Evolutionary conservation across 2,888 invertebrate genomes (phyloP).

Genomic region (Tipula vernalis): DNA sequence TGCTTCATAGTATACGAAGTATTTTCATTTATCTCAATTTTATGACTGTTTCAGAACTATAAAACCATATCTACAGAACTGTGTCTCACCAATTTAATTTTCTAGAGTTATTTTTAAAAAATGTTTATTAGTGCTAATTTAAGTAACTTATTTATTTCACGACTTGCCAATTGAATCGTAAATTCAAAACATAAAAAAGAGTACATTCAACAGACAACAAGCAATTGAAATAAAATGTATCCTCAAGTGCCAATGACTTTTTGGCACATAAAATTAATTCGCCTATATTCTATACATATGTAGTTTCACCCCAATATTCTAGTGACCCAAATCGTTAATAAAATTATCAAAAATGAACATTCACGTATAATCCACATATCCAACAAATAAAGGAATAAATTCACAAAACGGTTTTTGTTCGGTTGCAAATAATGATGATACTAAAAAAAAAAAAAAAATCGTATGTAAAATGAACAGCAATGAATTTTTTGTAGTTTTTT

Average conservation of each 20-base stretch:
- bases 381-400: background rate
- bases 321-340: background rate
- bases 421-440: background rate
- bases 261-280: background rate
- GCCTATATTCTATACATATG: background rate
- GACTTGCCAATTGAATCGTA: too few relatives aligned
- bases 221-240: background rate
- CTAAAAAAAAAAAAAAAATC: background rate
- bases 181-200: background rate
- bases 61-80: too few relatives aligned
- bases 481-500: background rate
- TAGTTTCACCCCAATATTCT: background rate
- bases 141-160: too few relatives aligned
- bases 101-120: too few relatives aligned
- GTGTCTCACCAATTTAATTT: too few relatives aligned
- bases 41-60: too few relatives aligned
- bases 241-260: background rate
- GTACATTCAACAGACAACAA: background rate
- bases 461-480: background rate
- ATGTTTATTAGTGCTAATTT: too few relatives aligned
- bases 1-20: too few relatives aligned
- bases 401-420: background rate
- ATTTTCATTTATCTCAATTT: too few relatives aligned
- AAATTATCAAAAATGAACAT: background rate
- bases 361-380: background rate